Evolutionary conservation across 1,140 invertebrate genomes (phyloP).

Genomic region (Aethina tumida): DNA sequence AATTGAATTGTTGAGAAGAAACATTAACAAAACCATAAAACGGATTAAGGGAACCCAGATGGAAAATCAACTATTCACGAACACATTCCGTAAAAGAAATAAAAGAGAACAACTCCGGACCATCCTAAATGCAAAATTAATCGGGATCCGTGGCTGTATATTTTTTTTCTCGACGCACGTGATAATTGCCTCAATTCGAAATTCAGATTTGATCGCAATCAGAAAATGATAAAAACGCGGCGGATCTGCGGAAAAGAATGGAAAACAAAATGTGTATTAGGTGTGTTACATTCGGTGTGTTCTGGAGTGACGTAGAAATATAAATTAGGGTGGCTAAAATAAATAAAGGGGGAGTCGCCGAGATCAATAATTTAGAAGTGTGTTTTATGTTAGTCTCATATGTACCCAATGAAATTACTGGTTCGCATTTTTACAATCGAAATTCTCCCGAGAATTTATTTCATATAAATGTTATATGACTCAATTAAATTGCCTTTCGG

Average conservation of each 20-base stretch:
- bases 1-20: no score
- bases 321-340: conserved; percentile 34
- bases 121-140: no score
- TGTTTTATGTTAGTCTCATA: conserved; percentile 29
- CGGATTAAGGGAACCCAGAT: no score
- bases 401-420: conserved; percentile 30
- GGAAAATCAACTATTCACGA: no score
- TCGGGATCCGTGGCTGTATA: conserved; percentile 1
- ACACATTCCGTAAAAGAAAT: no score
- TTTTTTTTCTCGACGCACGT: conserved; percentile 8
- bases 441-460: conserved; percentile 29
- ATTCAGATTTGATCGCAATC: conserved; percentile 5
- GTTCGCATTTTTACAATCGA: conserved; percentile 30
- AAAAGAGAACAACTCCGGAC: no score
- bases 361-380: conserved; percentile 34
- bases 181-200: conserved; percentile 13
- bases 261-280: conserved; percentile 4
- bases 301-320: conserved; percentile 24
- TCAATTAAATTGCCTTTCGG: conserved; percentile 24
- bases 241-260: conserved; percentile 5
- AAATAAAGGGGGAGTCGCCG: conserved; percentile 32
- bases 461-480: conserved; percentile 32
- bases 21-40: no score
- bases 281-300: conserved; percentile 14
- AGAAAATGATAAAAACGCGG: conserved; percentile 4